These are phyloP conservation scores for Carassius auratus DNA, from an alignment of 2,113 vertebrate genomes.

Conservation along the genomic window DNA sequence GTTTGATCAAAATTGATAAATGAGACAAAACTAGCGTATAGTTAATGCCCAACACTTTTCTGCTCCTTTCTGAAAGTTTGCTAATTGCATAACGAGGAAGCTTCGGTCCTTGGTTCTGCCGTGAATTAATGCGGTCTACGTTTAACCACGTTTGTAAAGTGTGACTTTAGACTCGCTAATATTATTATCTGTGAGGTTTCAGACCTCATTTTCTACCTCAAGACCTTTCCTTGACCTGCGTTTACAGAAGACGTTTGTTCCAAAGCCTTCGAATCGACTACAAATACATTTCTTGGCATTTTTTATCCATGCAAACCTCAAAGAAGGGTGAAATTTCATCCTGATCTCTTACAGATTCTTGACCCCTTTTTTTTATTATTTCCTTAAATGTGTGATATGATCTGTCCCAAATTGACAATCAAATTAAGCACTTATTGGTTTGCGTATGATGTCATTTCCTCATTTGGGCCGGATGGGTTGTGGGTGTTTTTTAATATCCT, in stretches of 20 bases:
- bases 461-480: neutral
- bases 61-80: neutral
- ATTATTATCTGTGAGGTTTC: neutral
- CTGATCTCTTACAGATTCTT: neutral
- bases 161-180: constrained; percentile 4
- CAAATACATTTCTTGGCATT: too few relatives aligned
- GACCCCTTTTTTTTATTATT: neutral
- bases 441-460: neutral
- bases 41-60: neutral
- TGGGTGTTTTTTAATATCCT: constrained; percentile 1
- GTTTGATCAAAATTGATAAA: too few relatives aligned
- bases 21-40: too few relatives aligned
- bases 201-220: constrained; percentile 1
- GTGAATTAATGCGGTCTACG: constrained; percentile 11
- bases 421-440: neutral
- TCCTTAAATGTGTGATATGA: neutral
- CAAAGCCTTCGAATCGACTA: neutral
- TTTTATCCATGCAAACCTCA: neutral
- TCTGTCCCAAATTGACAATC: neutral
- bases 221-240: neutral
- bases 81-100: neutral
- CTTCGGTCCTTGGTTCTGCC: neutral
- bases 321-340: neutral
- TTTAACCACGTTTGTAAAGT: neutral
- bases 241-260: neutral